These are phyloP conservation scores for Pentalonia nigronervosa DNA, from an alignment of 1,140 invertebrate species.

Conservation along the genomic window DNA sequence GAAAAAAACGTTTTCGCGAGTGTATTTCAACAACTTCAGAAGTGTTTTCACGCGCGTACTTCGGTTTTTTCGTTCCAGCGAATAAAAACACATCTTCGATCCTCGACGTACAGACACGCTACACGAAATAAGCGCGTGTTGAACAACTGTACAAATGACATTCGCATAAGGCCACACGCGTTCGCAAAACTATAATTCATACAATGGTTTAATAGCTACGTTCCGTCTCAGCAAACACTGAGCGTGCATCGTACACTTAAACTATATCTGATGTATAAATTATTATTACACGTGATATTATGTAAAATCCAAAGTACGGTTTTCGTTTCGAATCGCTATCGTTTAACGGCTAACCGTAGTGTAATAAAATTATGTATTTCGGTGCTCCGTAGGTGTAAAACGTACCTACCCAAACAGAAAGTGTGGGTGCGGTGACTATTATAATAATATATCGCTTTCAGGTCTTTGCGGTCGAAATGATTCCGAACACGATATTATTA, in stretches of 20 bases:
- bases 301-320: background rate
- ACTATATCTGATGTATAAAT: background rate
- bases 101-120: background rate
- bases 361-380: background rate
- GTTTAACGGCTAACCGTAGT: background rate
- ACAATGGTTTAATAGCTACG: background rate
- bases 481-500: background rate
- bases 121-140: background rate
- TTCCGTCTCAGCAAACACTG: background rate
- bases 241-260: background rate
- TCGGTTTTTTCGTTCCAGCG: background rate
- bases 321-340: background rate
- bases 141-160: background rate
- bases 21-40: background rate
- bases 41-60: background rate
- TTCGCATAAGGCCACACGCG: background rate
- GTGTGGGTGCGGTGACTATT: slow-evolving; percentile 36
- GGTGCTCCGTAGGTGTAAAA: slow-evolving; percentile 20
- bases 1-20: background rate
- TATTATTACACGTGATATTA: background rate
- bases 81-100: background rate
- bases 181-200: background rate
- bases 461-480: background rate
- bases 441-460: slow-evolving; percentile 44
- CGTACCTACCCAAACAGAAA: slow-evolving; percentile 21